Percentiles rank a stretch among this genome's conserved stretches.
Evolutionary conservation across 2,888 invertebrate species (phyloP).

Genomic region (Ramazzottius varieornatus): DNA sequence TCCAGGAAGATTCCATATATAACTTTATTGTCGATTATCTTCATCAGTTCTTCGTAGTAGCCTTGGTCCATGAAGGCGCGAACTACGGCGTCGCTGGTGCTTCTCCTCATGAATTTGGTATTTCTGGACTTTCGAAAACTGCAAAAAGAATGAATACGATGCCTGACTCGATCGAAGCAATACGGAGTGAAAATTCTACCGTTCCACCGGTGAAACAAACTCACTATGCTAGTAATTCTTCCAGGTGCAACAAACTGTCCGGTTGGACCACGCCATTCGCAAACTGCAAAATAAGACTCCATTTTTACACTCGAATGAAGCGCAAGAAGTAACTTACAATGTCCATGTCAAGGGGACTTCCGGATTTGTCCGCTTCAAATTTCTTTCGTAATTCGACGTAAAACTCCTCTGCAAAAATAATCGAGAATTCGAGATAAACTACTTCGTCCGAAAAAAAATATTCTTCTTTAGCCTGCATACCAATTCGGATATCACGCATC

Average conservation of each 20-base stretch:
- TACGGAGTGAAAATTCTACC: neutral
- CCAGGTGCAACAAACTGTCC: no score
- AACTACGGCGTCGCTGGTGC: slow-evolving; percentile 49
- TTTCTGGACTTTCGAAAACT: neutral
- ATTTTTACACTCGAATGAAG: neutral
- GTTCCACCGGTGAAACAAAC: neutral
- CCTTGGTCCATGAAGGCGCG: slow-evolving; percentile 26
- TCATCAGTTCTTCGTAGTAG: slow-evolving; percentile 36
- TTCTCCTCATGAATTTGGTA: neutral
- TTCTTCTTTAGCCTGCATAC: no score
- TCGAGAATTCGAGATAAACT: neutral
- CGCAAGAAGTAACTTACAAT: slow-evolving; percentile 25
- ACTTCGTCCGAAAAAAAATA: neutral
- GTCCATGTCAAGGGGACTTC: slow-evolving; percentile 54
- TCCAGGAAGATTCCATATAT: slow-evolving; percentile 80
- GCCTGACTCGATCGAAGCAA: neutral
- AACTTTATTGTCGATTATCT: slow-evolving; percentile 40
- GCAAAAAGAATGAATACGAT: neutral
- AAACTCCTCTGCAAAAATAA: slow-evolving; percentile 31
- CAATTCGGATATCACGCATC: neutral
- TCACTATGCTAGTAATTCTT: neutral
- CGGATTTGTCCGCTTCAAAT: slow-evolving; percentile 33
- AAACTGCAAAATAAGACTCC: neutral
- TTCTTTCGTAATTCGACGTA: slow-evolving; percentile 42
- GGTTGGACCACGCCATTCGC: no score